Base-by-base conservation (phyloP, 2,888 invertebrate genomes). In the Cancer borealis region DNA sequence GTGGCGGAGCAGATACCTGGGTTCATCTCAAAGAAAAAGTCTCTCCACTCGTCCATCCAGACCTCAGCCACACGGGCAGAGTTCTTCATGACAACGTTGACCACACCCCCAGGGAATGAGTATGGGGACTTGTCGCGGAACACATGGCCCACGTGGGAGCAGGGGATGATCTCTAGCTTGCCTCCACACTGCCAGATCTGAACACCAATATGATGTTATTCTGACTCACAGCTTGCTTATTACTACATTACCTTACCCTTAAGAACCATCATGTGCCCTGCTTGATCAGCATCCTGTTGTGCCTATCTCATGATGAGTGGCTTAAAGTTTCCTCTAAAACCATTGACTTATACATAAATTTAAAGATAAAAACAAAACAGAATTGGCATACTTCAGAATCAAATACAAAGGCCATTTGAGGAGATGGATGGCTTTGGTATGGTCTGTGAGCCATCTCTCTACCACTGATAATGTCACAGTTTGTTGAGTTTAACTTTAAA, bases 21-120 rank as follows among this genome's bases (percentile, higher is more conserved):
- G 97, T 99, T 99, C 98, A 99, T 99, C 97, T 98, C 98, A 98
- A 99, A 99, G 98, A 99, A 99, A 98, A 99, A 99, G 97, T 99
- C 99, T 97, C 99, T 98, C 98, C 99, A 99, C 97, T 99, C 99
- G 98, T 99, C 99, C 98, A 99, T 98, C 99, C 99, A 99, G 96
- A 99, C 99, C 97, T 99, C 99, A 96, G 99, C 99, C 96, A 99
- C 99, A 96, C 99, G 98, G 96, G 99, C 99, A 96, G 99, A 99
- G 97, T 99, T 99, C 97, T 99, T 99, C 96, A 99, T 98, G 96
- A 99, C 99, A 96, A 99, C 98, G 97, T 98, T 98, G 97, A 98
- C 98, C 96, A 99, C 99, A 96, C 99, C 99, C 96, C 99, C 99
- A 95, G 99, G 99, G 98, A 99, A 99, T 96, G 99, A 98, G 97